Evolutionary conservation across 35 echinoderm and acorn worm species (phyloP), one percentile per base, ranked within the genome.

Genomic region (Apostichopus parvimensis): DNA sequence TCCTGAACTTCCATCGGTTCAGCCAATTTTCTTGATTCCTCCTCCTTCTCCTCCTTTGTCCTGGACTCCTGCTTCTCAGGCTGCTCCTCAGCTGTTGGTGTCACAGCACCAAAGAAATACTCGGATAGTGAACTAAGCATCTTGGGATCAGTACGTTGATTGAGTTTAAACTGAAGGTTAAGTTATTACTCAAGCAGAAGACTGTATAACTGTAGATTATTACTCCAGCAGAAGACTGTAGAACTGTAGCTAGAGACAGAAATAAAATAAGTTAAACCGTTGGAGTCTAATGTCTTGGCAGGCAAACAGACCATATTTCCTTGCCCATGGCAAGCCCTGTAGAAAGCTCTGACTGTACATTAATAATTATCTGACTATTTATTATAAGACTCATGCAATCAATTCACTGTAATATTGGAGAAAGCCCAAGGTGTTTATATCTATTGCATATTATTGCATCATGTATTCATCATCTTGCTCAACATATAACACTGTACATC

Each of bases 91-190:
- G 78, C 52, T 8, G 78, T 18, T 14, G 81, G 23, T 56, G 81
- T 84, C n/a, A 55, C 6, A 72, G 77, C 90, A 61, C 96, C 96
- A 88, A 98, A 98, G 26, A 98, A 86, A 77, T 95, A 98, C 57
- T 91, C 92, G 5, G 92, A 90, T 18, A 98, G 91, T 92, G 94
- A 94, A 79, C 96, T 98, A 73, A 98, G 88, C 96, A 98, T 98
- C 56, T 80, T 98, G 86, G 77, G 45, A 56, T 52, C 34, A 22
- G 26, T 26, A 60, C 34, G 34, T 45, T 45, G 34, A 45, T 45
- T 45, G 34, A 45, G 34, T 45, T 24, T 55, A 9, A 83, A 58
- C 34, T 18, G 60, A 13, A 8, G 15, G 57, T 54, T 34, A 91
- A 54, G 10, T 54, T 59, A 64, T 45, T 45, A 45, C 34, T 45